Conservation (phyloP, 2,113 vertebrate genomes). For the Equus przewalskii region DNA sequence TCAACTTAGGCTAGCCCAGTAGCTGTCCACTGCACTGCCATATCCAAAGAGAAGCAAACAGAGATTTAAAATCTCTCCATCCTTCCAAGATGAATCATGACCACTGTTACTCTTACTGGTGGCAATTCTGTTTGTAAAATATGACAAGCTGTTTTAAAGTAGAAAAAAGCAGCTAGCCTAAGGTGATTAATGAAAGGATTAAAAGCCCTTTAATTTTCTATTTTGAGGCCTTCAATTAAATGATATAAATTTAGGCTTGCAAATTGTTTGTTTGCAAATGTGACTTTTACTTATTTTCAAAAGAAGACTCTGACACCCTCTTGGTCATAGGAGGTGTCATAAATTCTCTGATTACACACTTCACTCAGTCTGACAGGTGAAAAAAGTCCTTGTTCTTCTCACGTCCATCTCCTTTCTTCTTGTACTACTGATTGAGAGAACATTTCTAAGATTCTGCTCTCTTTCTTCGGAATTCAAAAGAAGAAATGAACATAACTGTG, state of each 20-base stretch:
- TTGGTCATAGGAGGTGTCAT: not conserved
- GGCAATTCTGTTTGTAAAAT: not conserved
- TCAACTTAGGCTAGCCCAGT: too few species aligned
- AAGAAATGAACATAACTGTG: not conserved
- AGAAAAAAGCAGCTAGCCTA: not conserved
- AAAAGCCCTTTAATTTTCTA: not conserved
- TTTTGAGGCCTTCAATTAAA: not conserved
- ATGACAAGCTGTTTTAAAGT: not conserved
- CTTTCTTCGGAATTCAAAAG: constrained; percentile 43
- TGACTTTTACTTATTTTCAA: not conserved
- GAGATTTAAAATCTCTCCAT: not conserved
- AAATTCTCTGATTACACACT: not conserved
- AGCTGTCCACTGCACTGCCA: too few species aligned
- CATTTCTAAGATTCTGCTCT: not conserved
- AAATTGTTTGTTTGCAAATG: not conserved
- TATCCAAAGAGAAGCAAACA: not conserved
- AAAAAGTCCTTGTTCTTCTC: not conserved
- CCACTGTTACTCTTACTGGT: not conserved
- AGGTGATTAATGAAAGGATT: not conserved
- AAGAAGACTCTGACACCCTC: not conserved
- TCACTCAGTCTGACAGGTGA: not conserved
- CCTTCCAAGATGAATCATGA: not conserved
- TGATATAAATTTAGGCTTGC: not conserved
- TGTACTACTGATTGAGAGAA: not conserved
- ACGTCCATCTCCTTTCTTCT: not conserved